phyloP scores from a whole-genome alignment of 1,140 invertebrate species.

The Danaus plexippus region DNA sequence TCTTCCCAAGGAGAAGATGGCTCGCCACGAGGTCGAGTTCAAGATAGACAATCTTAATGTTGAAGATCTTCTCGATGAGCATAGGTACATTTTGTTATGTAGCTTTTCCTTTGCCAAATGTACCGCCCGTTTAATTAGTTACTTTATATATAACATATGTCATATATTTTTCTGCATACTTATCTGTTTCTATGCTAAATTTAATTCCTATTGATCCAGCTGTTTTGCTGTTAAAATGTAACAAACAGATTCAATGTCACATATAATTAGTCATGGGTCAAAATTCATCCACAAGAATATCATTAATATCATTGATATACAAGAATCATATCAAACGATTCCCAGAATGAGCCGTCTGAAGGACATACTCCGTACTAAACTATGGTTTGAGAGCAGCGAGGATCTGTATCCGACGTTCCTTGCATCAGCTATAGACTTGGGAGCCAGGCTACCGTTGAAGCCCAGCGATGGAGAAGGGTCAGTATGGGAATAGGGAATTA shows the following conservation, averaged over 20 bases:
- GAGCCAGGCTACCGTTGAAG: slow-evolving; percentile 84
- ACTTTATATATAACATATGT: too few relatives aligned
- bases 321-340: not conserved
- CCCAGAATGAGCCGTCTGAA: slow-evolving; percentile 78
- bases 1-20: slow-evolving; percentile 74
- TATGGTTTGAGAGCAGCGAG: slow-evolving; percentile 75
- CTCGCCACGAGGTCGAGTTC: slow-evolving; percentile 84
- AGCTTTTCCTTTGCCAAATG: not conserved
- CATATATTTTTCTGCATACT: too few relatives aligned
- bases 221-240: too few relatives aligned
- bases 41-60: slow-evolving; percentile 92
- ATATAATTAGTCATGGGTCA: too few relatives aligned
- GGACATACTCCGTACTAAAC: slow-evolving; percentile 79
- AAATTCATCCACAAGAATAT: too few relatives aligned
- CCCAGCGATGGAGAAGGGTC: slow-evolving; percentile 91
- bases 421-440: slow-evolving; percentile 85
- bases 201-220: too few relatives aligned
- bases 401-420: slow-evolving; percentile 88
- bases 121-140: too few relatives aligned
- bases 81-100: slow-evolving; percentile 37
- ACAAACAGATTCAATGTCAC: too few relatives aligned
- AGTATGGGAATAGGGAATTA: slow-evolving; percentile 26
- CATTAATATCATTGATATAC: too few relatives aligned
- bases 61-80: slow-evolving; percentile 82
- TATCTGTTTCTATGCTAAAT: too few relatives aligned